Base-by-base conservation (phyloP, 2,797 vertebrate species). In the Coracias cyanogaster region DNA sequence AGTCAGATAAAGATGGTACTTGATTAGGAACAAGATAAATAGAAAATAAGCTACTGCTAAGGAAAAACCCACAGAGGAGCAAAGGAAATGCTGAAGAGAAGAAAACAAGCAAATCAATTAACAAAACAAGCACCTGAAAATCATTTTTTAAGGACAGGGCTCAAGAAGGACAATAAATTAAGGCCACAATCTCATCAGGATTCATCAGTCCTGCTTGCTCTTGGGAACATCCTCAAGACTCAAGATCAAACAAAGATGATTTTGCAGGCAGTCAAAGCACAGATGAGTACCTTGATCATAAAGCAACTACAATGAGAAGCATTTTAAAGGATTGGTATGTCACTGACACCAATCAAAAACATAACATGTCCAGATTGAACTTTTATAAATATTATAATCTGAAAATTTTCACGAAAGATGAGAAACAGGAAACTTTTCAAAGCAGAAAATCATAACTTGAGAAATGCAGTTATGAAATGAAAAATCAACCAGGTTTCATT, bases 281-380 rank as follows among this genome's bases (percentile, higher is more conserved):
- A 81, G 89, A 41, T 61, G 19, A 57, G 80, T 80, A 20, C 82
- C 71, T 71, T 85, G 92, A 78, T 67, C 90, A 89, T 41, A 91
- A 61, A 69, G 17, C 35, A 83, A 39, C 54, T 15, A 78, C 12
- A 37, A n/a, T n/a, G n/a, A n/a, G n/a, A n/a, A n/a, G n/a, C n/a
- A n/a, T n/a, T n/a, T n/a, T n/a, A n/a, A n/a, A n/a, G n/a, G n/a
- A n/a, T n/a, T n/a, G n/a, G n/a, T n/a, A n/a, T n/a, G n/a, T n/a
- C n/a, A n/a, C n/a, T n/a, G 64, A 51, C 49, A 60, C 9, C 9
- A 49, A 72, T 24, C 12, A 85, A 67, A 92, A 65, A 41, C n/a
- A 55, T 3, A 51, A 85, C 8, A 41, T 26, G 18, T 25, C 33
- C 41, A 83, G 18, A 31, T 15, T 41, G 15, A 7, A 49, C 12